Evolutionary conservation across 2,113 vertebrate genomes (phyloP), one percentile per base, ranked within the genome.

Genomic region (Bagarius yarrelli): DNA sequence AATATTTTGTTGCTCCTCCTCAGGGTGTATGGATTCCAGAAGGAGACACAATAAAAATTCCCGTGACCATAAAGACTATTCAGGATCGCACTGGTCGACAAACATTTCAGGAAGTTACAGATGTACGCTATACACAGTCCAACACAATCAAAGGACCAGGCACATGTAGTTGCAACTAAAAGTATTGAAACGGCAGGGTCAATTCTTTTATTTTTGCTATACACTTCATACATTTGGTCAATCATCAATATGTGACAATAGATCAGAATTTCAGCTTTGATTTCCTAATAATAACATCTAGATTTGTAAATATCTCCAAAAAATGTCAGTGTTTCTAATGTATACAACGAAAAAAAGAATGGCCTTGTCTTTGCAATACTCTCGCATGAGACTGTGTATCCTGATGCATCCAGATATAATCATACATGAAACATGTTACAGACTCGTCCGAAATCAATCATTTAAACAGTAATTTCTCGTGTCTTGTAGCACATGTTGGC

Each of bases 1-100:
- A 23, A 21, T 76, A 27, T 79, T 12, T 75, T 76, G 32, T 87
- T 47, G 44, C 25, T 81, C n/a, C 3, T 73, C 15, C 16, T 30
- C 84, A 96, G 96, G 96, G 96, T 3, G 44, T 96, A 63, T 97
- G 96, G 96, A 96, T 96, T 86, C 96, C 96, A 2, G 95, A 97
- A 5, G 95, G 96, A 0, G 96, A 97, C 73, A 95, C 95, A 12
- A 92, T 98, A 85, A 98, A 98, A 91, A 95, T 98, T 85, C 96
- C 96, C 30, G 96, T 98, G 78, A 95, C 95, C 79, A 97, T 98
- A 85, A 98, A 96, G 89, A 94, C 95, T 12, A 94, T 96, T 79
- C 90, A 94, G 75, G 95, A 96, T 82, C 93, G 93, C 79, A 94
- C 89, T 14, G 94, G 95, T 30, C 90, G 93, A 72, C 95, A 96